Conservation (phyloP, 2,797 vertebrate species). For the Jordanella pulchra region DNA sequence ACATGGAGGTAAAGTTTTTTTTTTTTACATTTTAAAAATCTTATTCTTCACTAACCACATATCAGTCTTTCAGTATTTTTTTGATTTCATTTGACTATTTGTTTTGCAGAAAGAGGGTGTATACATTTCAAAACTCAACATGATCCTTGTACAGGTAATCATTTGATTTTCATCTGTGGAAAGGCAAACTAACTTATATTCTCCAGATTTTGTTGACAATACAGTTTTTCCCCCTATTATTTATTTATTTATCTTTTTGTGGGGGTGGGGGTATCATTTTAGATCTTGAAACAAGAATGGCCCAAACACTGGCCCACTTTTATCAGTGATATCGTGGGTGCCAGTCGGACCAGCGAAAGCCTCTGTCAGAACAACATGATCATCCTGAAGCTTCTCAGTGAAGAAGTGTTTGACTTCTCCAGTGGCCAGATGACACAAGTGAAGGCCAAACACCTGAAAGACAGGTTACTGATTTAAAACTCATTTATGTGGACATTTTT, state of each 20-base stretch:
- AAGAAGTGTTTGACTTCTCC: slow-evolving; percentile 99
- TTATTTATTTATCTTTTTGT: background rate
- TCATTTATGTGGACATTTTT: background rate
- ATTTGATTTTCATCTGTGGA: background rate
- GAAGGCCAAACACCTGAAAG: slow-evolving; percentile 98
- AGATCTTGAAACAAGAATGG: slow-evolving; percentile 99
- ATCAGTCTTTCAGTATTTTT: background rate
- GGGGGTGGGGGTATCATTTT: slow-evolving; percentile 10
- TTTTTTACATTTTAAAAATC: fast-evolving
- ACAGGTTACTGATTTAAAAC: slow-evolving; percentile 82
- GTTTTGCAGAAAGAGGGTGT: slow-evolving; percentile 92
- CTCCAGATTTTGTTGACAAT: background rate
- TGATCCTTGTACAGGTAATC: slow-evolving; percentile 98
- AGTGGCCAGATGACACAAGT: slow-evolving; percentile 99
- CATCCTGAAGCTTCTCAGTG: slow-evolving; percentile 96
- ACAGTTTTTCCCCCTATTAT: background rate
- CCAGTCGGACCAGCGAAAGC: slow-evolving; percentile 97
- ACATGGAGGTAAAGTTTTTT: slow-evolving; percentile 85
- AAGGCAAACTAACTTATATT: background rate
- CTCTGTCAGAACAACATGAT: slow-evolving; percentile 99
- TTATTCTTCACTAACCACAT: fast-evolving
- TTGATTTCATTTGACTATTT: background rate
- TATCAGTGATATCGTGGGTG: slow-evolving; percentile 98
- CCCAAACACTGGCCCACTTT: slow-evolving; percentile 99
- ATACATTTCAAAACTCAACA: slow-evolving; percentile 97